A percentile compares a stretch with the other conserved stretches of the same genome.
These are phyloP conservation scores for Tiphia femorata DNA, from an alignment of 2,888 invertebrate species.

Conservation along the genomic window DNA sequence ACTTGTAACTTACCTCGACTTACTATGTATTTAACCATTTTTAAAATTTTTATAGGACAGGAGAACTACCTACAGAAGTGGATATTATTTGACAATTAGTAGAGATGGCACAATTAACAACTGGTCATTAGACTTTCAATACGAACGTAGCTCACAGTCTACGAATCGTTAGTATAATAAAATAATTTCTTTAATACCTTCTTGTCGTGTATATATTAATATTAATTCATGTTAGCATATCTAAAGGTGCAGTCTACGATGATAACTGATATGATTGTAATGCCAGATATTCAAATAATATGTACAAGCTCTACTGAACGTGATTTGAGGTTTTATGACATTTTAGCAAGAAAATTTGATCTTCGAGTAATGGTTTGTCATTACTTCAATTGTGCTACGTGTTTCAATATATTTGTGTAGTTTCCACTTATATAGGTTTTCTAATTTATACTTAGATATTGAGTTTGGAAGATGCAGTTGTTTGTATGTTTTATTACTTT, in stretches of 20 bases:
- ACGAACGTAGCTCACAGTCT: slow-evolving; percentile 75
- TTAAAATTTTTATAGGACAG: slow-evolving; percentile 68
- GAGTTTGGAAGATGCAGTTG: slow-evolving; percentile 74
- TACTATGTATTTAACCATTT: background rate
- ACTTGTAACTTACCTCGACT: too few species aligned
- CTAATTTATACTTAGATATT: slow-evolving; percentile 67
- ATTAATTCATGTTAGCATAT: slow-evolving; percentile 70
- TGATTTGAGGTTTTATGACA: slow-evolving; percentile 86
- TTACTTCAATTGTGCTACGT: slow-evolving; percentile 1
- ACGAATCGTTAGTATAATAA: slow-evolving; percentile 73
- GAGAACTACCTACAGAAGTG: slow-evolving; percentile 73
- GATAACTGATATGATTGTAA: slow-evolving; percentile 80
- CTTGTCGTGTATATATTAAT: background rate
- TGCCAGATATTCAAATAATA: slow-evolving; percentile 84
- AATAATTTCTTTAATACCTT: background rate
- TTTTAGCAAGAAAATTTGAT: slow-evolving; percentile 80
- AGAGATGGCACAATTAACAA: slow-evolving; percentile 83
- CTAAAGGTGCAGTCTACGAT: slow-evolving; percentile 77
- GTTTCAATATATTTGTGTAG: background rate
- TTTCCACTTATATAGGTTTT: background rate
- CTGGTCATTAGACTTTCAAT: slow-evolving; percentile 81
- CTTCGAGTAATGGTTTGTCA: slow-evolving; percentile 74
- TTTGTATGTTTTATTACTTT: slow-evolving; percentile 76
- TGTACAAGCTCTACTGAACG: slow-evolving; percentile 83
- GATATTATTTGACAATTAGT: slow-evolving; percentile 81